Conservation (phyloP, 2,113 vertebrate species). For the Pygoscelis antarcticus region DNA sequence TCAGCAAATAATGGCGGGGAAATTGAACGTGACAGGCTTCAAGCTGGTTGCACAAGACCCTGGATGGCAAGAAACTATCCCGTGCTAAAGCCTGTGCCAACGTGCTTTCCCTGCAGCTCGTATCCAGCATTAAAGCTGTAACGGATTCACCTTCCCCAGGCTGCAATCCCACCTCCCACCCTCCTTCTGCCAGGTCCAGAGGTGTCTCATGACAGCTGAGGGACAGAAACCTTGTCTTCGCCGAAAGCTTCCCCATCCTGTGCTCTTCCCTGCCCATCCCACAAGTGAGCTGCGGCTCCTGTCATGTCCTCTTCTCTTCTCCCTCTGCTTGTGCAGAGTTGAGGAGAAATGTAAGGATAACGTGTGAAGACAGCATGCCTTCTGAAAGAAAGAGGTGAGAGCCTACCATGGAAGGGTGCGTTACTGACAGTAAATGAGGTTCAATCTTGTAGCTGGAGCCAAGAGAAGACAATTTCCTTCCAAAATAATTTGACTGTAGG, state of each 20-base stretch:
- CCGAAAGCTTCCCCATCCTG: neutral
- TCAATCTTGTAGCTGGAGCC: neutral
- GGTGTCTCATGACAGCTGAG: neutral
- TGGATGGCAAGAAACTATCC: neutral
- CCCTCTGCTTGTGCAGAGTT: neutral
- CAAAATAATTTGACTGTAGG: neutral
- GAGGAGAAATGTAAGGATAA: neutral
- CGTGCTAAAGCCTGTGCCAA: accelerated
- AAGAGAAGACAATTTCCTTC: neutral
- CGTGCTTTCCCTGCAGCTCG: accelerated
- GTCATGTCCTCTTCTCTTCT: neutral
- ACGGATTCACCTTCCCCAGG: accelerated
- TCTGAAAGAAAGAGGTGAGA: neutral
- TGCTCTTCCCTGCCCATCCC: neutral
- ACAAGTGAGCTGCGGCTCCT: neutral
- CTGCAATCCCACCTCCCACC: neutral
- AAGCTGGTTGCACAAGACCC: neutral
- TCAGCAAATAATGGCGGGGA: neutral
- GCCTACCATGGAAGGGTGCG: neutral
- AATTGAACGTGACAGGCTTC: neutral
- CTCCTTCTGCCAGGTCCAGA: neutral
- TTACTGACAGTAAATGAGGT: neutral
- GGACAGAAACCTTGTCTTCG: accelerated
- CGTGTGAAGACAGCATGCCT: accelerated
- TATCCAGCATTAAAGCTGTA: neutral